Base-by-base conservation (phyloP, 1,140 invertebrate genomes). In the Drosophila ambigua region DNA sequence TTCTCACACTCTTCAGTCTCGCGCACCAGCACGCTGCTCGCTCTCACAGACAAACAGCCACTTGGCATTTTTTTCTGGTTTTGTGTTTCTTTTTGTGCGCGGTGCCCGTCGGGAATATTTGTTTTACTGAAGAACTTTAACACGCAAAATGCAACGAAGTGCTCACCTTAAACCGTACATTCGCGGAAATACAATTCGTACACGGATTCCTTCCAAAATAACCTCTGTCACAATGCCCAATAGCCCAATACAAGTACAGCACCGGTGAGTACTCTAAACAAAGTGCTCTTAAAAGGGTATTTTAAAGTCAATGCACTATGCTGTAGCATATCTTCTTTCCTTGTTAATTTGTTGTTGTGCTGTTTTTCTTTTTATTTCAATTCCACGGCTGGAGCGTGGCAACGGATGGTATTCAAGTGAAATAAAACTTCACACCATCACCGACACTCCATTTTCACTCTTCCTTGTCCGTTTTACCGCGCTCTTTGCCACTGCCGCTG, bases 381-480 rank as follows among this genome's bases (percentile, higher is more conserved):
- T 55, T 62, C 39, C 74, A 81, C 65, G 52, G 46, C 26, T 49
- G 64, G 45, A 64, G 62, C 51, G 71, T 24, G 46, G 5, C 60
- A 43, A 53, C 54, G 53, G 23, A 26, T 62, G 59, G 64, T 61
- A 87, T 53, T 81, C 66, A 88, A 77, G 83, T 55, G 72, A 87
- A 88, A 79, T 87, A 75, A 88, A 87, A 87, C 83, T 87, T 87
- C 76, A 87, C 83, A 83, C 83, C 72, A 87, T 79, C 79, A 44
- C 65, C 23, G 31, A 41, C 43, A 44, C 51, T 57, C 24, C 23
- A 9, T 39, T 13, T 13, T 11, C 35, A 4, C 35, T 44, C 26
- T 26, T 23, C 11, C 13, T 61, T 39, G 8, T n/a, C 44, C 43
- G 45, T 23, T 1, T 4, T 9, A 15, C 41, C 20, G 1, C 45